Percentiles rank a stretch among this genome's conserved stretches.
phyloP scores from a whole-genome alignment of 2,797 vertebrate species.

The Syngnathus acus region DNA sequence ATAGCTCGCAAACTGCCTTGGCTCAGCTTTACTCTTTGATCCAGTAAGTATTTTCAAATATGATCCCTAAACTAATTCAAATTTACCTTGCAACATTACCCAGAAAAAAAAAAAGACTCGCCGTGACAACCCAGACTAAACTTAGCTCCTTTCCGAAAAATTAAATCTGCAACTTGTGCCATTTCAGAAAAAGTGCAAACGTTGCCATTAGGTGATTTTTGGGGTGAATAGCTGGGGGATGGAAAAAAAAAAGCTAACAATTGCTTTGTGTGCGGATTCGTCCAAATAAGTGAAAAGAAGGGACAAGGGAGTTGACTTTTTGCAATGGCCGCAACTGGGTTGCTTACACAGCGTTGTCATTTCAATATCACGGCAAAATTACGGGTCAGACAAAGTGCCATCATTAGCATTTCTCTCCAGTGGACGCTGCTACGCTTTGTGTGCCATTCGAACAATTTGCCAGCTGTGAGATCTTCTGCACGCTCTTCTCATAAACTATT shows the following conservation, averaged over 20 bases:
- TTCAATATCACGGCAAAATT: neutral
- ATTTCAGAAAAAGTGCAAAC: too few relatives aligned
- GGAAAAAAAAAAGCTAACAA: neutral
- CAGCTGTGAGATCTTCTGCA: neutral
- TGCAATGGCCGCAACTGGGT: neutral
- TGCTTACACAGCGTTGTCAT: neutral
- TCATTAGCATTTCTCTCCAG: neutral
- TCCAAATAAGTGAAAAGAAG: neutral
- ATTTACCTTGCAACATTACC: too few relatives aligned
- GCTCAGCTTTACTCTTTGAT: neutral
- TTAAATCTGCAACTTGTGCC: too few relatives aligned
- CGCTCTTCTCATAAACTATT: neutral
- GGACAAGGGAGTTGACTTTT: neutral
- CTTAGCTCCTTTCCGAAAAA: too few relatives aligned
- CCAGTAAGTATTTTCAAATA: too few relatives aligned
- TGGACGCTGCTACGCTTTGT: neutral
- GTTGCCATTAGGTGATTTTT: too few relatives aligned
- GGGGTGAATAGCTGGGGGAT: too few relatives aligned
- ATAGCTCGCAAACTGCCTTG: neutral
- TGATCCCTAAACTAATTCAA: too few relatives aligned
- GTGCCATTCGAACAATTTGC: neutral
- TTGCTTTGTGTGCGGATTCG: neutral
- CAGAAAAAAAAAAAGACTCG: too few relatives aligned
- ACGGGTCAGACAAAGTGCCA: neutral
- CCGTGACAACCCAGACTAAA: too few relatives aligned